Evolutionary conservation across 2,113 vertebrate species (phyloP).

Genomic region (Calyptomena viridis): DNA sequence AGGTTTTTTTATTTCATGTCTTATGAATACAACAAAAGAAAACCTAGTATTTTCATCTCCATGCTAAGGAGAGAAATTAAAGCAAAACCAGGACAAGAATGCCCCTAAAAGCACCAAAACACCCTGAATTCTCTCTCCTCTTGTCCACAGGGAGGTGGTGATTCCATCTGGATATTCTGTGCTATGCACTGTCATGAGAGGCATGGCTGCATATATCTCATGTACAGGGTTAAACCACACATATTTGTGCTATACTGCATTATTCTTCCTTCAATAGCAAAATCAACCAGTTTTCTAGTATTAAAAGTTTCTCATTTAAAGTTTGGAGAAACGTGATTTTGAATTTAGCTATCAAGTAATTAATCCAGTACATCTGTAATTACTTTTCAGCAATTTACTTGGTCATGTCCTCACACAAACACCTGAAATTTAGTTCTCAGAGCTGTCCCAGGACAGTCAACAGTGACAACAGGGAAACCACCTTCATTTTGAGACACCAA

Average conservation of each 20-base stretch:
- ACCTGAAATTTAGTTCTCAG: not conserved
- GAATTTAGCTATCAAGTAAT: not conserved
- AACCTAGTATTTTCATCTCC: not conserved
- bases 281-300: not conserved
- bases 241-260: not conserved
- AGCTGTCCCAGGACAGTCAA: not conserved
- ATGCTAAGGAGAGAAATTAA: not conserved
- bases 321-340: not conserved
- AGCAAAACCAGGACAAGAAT: not conserved
- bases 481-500: not conserved
- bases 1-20: not conserved
- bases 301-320: not conserved
- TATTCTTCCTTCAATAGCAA: not conserved
- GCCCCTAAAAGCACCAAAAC: not conserved
- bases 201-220: not conserved
- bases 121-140: not conserved
- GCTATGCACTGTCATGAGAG: not conserved
- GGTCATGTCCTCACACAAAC: not conserved
- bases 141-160: not conserved
- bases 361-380: not conserved
- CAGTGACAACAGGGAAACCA: not conserved
- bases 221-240: not conserved
- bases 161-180: not conserved
- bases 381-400: not conserved
- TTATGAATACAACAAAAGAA: not conserved